Conservation (phyloP, 2,113 vertebrate species). For the Osmerus eperlanus region DNA sequence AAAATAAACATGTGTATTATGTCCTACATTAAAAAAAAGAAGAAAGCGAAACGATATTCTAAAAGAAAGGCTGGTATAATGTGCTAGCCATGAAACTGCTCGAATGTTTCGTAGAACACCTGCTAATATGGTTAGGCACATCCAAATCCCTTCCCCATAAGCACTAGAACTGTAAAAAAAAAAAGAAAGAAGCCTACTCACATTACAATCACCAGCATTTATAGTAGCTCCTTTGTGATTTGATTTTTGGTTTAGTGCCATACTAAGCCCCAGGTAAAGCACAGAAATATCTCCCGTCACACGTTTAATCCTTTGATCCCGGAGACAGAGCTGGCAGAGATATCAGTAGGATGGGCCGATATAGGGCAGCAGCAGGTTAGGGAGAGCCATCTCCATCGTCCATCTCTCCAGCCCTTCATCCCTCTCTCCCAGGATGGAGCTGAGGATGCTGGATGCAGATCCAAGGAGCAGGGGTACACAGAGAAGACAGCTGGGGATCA, state of each 20-base stretch:
- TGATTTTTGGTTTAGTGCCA: constrained; percentile 29
- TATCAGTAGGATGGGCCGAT: constrained; percentile 41
- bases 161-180: constrained; percentile 24
- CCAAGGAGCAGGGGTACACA: neutral
- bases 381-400: neutral
- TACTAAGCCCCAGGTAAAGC: constrained; percentile 39
- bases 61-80: neutral
- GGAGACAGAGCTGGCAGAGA: constrained; percentile 41
- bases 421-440: constrained; percentile 9
- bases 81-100: constrained; percentile 1
- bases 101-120: constrained; percentile 13
- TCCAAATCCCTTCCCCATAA: constrained; percentile 26
- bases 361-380: constrained; percentile 32
- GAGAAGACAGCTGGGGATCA: constrained; percentile 6
- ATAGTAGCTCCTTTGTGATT: constrained; percentile 23
- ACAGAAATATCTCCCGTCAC: constrained; percentile 40
- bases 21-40: neutral
- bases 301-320: constrained; percentile 58
- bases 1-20: neutral
- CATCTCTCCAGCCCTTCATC: neutral
- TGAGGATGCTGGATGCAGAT: constrained; percentile 12
- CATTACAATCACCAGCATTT: constrained; percentile 32
- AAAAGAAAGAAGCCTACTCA: neutral
- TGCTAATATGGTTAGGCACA: constrained; percentile 11
- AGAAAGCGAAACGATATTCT: neutral